Evolutionary conservation across 2,888 invertebrate genomes (phyloP), one percentile per base, ranked within the genome.

Genomic region (Brenthis daphne): DNA sequence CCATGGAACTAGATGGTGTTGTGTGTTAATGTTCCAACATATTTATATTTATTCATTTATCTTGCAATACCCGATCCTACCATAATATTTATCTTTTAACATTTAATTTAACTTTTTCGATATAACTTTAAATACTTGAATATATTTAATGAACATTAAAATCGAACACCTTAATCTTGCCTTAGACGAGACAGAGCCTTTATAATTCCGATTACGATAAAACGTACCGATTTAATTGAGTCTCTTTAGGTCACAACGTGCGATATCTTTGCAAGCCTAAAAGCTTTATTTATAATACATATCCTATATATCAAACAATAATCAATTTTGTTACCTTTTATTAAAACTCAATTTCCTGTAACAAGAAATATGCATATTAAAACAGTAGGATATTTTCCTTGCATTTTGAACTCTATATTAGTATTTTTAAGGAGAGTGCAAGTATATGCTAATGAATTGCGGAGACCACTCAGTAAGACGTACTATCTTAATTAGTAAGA

Each of bases 401-500:
- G 51, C 16, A 79, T 71, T 76, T 68, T 76, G 65, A 72, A 73
- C 74, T 70, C 57, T 77, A 77, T 74, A 57, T 14, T 6, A n/a
- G 60, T 57, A 2, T 2, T n/a, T 33, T 74, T 77, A 81, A 71
- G 72, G 70, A 68, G 55, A 48, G 57, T 51, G 66, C 65, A 66
- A 74, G 71, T 74, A 73, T 70, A 80, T 82, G 80, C 78, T 80
- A 82, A 83, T 81, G 77, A 80, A 80, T 78, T 77, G 77, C 76
- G 72, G 75, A 73, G 79, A 77, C 78, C 80, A 79, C 79, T 80
- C 77, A 69, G 75, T 73, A 75, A 74, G 76, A 76, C 73, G 72
- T 74, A 77, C 79, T 82, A 83, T 83, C 84, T 84, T 84, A 84
- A 84, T 84, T 83, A 83, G 80, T 73, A 74, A 76, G 80, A 82